Base-by-base conservation (phyloP, 2,797 vertebrate species). In the Apodemus agrarius region DNA sequence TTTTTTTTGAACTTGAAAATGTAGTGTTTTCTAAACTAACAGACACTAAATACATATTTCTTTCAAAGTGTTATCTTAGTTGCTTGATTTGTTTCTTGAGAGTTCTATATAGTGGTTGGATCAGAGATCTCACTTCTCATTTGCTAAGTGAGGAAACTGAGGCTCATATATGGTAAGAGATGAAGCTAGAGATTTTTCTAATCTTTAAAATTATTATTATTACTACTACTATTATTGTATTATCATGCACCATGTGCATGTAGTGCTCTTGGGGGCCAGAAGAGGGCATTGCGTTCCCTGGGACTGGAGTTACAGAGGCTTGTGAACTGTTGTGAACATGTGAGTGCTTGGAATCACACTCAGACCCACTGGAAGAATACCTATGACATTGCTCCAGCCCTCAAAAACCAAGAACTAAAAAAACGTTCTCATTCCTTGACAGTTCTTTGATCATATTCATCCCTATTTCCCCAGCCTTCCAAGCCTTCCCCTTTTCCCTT, bases 141-240 rank as follows among this genome's bases (percentile, higher is more conserved):
- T 94, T 96, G 87, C 52, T 83, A 86, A 52, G 40, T 80, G 29
- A 61, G 49, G 21, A 91, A 92, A 89, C 37, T 29, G 37, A 83
- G 69, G 22, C 72, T 90, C 75, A 78, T 24, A 22, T 13, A 40
- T 46, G 11, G 34, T 17, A 87, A 87, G 54, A 74, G 4, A n/a
- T 37, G 17, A 74, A 84, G n/a, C 24, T 65, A 74, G 43, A 54
- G 29, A 63, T 37, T 12, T 63, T 17, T 43, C 22, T 43, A 63
- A 63, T 83, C 14, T 61, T 46, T 21, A 63, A 43, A 63, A 84
- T 63, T 63, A 63, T 40, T 59, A 59, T 40, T 43, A 43, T 9
- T 40, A 37, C 29, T 43, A 61, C 14, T 61, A 22, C 22, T 61
- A 40, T 40, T 40, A 43, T 43, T 26, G 14, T 43, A 46, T 21